Evolutionary conservation across 2,113 vertebrate species (phyloP).

Genomic region (Brevimyrus niger): DNA sequence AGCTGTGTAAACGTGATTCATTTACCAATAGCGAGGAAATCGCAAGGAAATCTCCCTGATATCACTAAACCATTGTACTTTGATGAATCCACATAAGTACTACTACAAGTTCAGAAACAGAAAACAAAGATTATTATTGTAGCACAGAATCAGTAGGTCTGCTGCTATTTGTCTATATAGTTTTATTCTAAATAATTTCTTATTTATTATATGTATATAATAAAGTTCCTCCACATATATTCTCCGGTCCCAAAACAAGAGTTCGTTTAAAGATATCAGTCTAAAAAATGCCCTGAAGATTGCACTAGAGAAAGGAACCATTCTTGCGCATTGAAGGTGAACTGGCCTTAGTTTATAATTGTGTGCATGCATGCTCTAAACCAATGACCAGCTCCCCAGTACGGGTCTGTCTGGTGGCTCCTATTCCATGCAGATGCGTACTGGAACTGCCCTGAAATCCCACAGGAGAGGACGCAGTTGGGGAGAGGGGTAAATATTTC

Average conservation of each 20-base stretch:
- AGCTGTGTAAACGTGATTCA: not conserved
- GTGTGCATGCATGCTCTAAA: constrained; percentile 24
- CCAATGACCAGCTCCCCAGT: constrained; percentile 36
- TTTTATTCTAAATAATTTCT: not conserved
- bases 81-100: not conserved
- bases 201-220: not conserved
- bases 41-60: not conserved
- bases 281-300: not conserved
- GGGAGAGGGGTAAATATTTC: not conserved
- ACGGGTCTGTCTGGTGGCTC: not conserved
- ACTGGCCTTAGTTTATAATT: not conserved
- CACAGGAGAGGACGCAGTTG: not conserved
- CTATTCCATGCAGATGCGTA: not conserved
- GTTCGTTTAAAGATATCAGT: not conserved
- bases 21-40: not conserved
- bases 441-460: not conserved
- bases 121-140: not conserved
- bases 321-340: not conserved
- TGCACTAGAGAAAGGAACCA: not conserved
- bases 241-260: not conserved
- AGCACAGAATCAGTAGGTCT: not conserved
- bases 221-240: not conserved
- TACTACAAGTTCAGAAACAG: not conserved
- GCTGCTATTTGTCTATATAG: not conserved
- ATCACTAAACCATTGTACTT: not conserved